Percentiles rank a stretch among this genome's conserved stretches.
phyloP scores from a whole-genome alignment of 2,888 invertebrate genomes.

The Caenorhabditis panamensis region DNA sequence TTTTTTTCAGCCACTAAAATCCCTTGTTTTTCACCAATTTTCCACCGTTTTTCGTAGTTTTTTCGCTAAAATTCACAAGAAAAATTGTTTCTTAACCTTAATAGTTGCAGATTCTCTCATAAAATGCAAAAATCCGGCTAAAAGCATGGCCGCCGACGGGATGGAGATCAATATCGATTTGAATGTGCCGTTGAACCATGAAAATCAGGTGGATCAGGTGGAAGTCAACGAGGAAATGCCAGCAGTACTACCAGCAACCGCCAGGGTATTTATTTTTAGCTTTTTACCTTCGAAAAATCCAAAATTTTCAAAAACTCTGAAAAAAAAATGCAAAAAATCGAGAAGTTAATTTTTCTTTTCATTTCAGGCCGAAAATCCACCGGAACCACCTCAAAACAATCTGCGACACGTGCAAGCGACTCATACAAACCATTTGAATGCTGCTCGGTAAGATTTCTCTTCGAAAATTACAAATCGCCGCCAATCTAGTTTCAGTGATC shows the following conservation, averaged over 20 bases:
- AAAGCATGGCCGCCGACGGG: conserved; percentile 25
- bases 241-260: no score
- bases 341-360: no score
- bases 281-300: no score
- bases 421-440: conserved; percentile 38
- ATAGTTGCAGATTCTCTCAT: conserved; percentile 10
- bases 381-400: neutral
- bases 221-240: no score
- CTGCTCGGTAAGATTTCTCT: conserved; percentile 37
- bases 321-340: neutral
- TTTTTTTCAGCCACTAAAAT: neutral
- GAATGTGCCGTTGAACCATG: neutral
- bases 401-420: conserved; percentile 18
- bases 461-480: conserved; percentile 14
- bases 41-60: neutral
- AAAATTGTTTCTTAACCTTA: neutral
- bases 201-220: conserved; percentile 8
- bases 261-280: no score
- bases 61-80: neutral
- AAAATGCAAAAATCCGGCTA: conserved; percentile 12
- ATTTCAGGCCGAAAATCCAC: conserved; percentile 42
- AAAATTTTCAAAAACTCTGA: no score
- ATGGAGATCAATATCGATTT: conserved; percentile 39
- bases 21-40: neutral
- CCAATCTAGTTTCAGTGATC: conserved; percentile 68